phyloP scores from a whole-genome alignment of 2,113 vertebrate genomes.

The Ranitomeya variabilis region DNA sequence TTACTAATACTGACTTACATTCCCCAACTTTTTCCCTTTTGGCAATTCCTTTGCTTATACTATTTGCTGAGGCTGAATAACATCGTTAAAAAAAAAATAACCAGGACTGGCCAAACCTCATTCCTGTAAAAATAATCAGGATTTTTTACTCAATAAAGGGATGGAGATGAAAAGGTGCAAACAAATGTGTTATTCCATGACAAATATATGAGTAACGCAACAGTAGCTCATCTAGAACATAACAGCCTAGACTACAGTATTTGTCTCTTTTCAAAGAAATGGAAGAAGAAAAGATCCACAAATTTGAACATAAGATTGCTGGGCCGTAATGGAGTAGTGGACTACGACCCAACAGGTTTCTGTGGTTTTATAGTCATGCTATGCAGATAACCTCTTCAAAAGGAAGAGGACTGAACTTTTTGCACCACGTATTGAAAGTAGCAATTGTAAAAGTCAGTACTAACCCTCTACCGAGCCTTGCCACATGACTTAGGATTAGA shows the following conservation, averaged over 20 bases:
- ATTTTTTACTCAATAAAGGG: neutral
- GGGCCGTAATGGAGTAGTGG: neutral
- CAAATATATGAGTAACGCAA: neutral
- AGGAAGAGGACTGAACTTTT: too few species aligned
- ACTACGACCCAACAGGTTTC: neutral
- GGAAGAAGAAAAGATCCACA: neutral
- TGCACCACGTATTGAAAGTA: too few species aligned
- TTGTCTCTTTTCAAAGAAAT: neutral
- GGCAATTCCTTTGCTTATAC: neutral
- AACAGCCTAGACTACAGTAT: neutral
- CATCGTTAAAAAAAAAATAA: conserved; percentile 12
- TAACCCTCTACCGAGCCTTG: too few species aligned
- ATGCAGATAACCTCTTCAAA: too few species aligned
- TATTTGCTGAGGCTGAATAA: conserved; percentile 16
- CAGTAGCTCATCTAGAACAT: neutral
- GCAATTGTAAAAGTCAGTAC: too few species aligned
- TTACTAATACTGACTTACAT: conserved; percentile 20
- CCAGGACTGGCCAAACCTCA: neutral
- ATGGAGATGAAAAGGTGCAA: neutral
- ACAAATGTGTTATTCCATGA: neutral
- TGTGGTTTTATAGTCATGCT: too few species aligned
- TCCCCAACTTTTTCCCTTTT: conserved; percentile 12
- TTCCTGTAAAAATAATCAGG: conserved; percentile 43
- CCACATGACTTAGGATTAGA: too few species aligned
- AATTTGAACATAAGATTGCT: neutral